Evolutionary conservation across 2,113 vertebrate species (phyloP).

Genomic region (Leptosomus discolor): DNA sequence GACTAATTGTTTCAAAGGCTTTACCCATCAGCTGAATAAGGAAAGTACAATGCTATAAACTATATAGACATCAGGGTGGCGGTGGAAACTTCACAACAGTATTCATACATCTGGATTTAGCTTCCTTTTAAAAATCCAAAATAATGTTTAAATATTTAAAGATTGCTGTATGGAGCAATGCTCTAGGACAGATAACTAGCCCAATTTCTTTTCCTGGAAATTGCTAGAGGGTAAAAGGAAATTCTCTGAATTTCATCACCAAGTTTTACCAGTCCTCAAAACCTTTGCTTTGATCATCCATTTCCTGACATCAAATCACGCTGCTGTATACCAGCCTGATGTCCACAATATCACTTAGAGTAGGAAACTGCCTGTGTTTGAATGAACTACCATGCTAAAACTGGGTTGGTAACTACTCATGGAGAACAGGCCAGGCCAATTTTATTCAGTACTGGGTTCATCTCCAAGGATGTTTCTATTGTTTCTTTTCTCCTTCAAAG

Average conservation of each 20-base stretch:
- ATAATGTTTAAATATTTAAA: neutral
- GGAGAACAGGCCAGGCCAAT: neutral
- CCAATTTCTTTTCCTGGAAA: neutral
- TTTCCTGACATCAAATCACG: neutral
- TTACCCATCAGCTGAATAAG: neutral
- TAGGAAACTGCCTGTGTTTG: neutral
- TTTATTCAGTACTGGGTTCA: neutral
- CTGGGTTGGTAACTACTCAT: neutral
- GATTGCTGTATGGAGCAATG: neutral
- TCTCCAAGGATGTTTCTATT: neutral
- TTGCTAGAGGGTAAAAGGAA: neutral
- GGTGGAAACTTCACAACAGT: neutral
- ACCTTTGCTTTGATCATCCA: neutral
- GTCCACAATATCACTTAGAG: neutral
- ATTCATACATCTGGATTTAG: neutral
- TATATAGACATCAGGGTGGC: neutral
- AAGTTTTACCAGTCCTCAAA: neutral
- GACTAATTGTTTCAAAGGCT: neutral
- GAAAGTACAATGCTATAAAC: neutral
- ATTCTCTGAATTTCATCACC: neutral
- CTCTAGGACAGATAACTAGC: neutral
- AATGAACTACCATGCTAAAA: neutral
- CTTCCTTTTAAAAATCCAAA: neutral
- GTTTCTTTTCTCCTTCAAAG: neutral
- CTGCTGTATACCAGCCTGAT: neutral